Evolutionary conservation across 2,888 invertebrate genomes (phyloP), one percentile per base, ranked within the genome.

Genomic region (Tholera decimalis): DNA sequence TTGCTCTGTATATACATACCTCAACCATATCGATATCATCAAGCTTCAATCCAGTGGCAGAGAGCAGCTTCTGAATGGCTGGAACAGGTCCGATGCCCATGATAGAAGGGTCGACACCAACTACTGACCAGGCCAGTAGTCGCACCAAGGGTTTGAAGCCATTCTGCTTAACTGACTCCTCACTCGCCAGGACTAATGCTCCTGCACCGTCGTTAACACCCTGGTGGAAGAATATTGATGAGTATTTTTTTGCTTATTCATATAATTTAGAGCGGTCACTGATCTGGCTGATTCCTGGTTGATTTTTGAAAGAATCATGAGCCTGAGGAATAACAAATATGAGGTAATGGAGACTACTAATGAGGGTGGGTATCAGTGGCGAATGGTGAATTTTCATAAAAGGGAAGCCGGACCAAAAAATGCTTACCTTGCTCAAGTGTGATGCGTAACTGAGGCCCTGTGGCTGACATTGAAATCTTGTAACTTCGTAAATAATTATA

Each of bases 21-120:
- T 99, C 99, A 87, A 99, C 94, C 62, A 99, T 94, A 89, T 99
- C 99, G 76, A 99, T 97, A 83, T 99, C 98, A 69, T 97, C 96
- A 37, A 99, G 90, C 59, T 96, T 96, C 83, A 98, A 96, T 54
- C 98, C 98, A 6, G 98, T 96, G 26, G 96, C 96, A 85, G 97
- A 97, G 9, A 99, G 96, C 33, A 99, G 96, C 85, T 97, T 97
- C 83, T 97, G 96, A 58, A 99, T 99, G n/a, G 99, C 99, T 0
- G 98, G 98, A 8, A 98, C 99, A 1, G 99, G 99, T 1, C 99
- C 99, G 85, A 99, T 98, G 59, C 99, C 99, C 99, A 99, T 99
- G 79, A 99, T 98, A 82, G 97, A 97, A 2, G 99, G 99, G 77
- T 99, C 99, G 47, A 99, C 99, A 65, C 99, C 99, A 49, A 98